Conservation (phyloP, 2,797 vertebrate genomes). For the Chiroxiphia lanceolata region DNA sequence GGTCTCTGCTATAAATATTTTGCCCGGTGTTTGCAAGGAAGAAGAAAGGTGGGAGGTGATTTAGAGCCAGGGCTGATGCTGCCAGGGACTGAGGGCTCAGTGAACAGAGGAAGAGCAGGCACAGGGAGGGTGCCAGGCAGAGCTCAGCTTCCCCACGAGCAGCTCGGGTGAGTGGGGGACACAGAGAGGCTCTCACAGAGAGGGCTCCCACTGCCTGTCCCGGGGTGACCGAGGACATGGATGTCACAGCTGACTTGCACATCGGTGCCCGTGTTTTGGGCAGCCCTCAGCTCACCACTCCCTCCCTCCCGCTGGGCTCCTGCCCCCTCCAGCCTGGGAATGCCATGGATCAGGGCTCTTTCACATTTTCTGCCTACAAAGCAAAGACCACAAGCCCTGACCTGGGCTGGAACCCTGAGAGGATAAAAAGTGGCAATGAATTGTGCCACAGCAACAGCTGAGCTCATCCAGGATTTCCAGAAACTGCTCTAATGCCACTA, state of each 20-base stretch:
- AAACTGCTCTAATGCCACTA: neutral
- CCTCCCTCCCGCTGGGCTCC: fast-evolving
- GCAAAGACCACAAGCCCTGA: fast-evolving
- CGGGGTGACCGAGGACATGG: fast-evolving
- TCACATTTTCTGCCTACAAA: fast-evolving
- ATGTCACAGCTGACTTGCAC: fast-evolving
- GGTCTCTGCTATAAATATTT: neutral
- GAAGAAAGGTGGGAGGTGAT: neutral
- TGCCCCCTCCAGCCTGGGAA: neutral
- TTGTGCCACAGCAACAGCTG: neutral
- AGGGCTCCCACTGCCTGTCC: fast-evolving
- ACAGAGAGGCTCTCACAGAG: fast-evolving
- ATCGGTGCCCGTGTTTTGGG: fast-evolving
- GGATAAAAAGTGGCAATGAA: neutral
- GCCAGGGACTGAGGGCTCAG: neutral
- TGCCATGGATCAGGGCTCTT: fast-evolving
- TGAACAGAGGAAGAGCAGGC: neutral
- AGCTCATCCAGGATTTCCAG: neutral
- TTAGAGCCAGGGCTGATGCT: neutral
- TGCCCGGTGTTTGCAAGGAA: neutral
- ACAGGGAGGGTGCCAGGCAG: neutral
- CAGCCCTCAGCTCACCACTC: neutral
- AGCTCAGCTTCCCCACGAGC: neutral
- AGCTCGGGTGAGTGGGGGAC: neutral
- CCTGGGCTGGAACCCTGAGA: neutral